phyloP scores from a whole-genome alignment of 2,797 vertebrate genomes.

The Columba guinea region DNA sequence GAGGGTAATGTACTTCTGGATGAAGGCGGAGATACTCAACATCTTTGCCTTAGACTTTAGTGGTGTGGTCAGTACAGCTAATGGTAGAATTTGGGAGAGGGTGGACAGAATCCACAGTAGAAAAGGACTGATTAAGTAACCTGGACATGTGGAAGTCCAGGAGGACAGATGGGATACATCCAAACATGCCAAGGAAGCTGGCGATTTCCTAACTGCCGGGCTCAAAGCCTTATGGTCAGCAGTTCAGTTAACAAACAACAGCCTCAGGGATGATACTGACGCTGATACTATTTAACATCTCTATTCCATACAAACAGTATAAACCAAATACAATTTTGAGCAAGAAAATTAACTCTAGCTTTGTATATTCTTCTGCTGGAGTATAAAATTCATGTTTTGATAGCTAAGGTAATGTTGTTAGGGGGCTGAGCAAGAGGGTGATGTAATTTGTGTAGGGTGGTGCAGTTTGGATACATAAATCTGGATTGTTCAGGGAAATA shows the following conservation, averaged over 20 bases:
- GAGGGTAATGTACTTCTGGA: background rate
- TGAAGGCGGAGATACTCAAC: background rate
- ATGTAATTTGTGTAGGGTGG: background rate
- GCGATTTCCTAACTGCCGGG: background rate
- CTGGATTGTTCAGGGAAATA: background rate
- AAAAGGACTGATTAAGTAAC: background rate
- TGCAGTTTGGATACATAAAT: background rate
- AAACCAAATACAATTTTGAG: background rate
- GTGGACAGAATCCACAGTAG: fast-evolving
- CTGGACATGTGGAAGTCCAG: background rate
- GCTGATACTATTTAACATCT: background rate
- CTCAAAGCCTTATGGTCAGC: background rate
- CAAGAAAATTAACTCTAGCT: background rate
- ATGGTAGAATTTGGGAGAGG: background rate
- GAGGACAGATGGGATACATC: background rate
- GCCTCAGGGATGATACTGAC: background rate
- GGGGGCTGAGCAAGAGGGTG: background rate
- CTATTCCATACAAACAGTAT: background rate
- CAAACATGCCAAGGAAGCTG: background rate
- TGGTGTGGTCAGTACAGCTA: background rate
- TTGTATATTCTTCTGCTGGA: background rate
- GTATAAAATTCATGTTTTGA: background rate
- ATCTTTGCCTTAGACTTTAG: background rate
- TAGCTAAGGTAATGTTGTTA: background rate
- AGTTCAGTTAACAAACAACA: background rate